Base-by-base conservation (phyloP, 2,113 vertebrate species). In the Zosterops borbonicus region DNA sequence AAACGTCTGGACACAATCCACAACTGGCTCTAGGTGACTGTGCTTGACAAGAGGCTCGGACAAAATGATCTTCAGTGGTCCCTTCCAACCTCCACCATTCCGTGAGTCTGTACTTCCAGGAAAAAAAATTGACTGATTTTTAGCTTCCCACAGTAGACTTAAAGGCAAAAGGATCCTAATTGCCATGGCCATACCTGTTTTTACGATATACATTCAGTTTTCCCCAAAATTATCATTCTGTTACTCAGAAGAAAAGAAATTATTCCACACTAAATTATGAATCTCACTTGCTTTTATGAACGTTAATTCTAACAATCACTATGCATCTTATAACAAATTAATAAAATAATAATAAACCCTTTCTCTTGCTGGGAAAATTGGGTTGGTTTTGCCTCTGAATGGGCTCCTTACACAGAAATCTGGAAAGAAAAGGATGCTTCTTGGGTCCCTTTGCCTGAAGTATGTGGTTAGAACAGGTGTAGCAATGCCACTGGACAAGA, bases 381-480 rank as follows among this genome's bases (percentile, higher is more conserved):
- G 6, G 14, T 64, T 81, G 35, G 0, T 55, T 91, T 84, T 71
- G 5, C 58, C 41, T 65, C 42, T 58, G n/a, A 69, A 69, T 50
- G 13, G 25, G 8, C 62, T 90, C 31, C n/a, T 80, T 47, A n/a
- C 4, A 42, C 7, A 90, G 79, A 77, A 92, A 59, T 22, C 15
- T 70, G 47, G 23, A 79, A 81, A 76, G n/a, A 75, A 75, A 64
- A 68, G 22, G 8, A 55, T 63, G 27, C 14, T 76, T 64, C 58
- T 35, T 64, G 56, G 16, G n/a, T 73, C 18, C 31, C 71, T 90
- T 62, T 71, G 58, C 33, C 69, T 28, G 65, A 62, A 11, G 11
- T 53, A 65, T 31, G 35, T 23, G 9, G 58, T 87, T 29, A 52
- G 52, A 94, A 86, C 71, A 96, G 59, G 67, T 93, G 95, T 22